Percentiles rank a stretch among this genome's conserved stretches.
phyloP scores from a whole-genome alignment of 2,888 invertebrate genomes.

The Priocnemis perturbator region DNA sequence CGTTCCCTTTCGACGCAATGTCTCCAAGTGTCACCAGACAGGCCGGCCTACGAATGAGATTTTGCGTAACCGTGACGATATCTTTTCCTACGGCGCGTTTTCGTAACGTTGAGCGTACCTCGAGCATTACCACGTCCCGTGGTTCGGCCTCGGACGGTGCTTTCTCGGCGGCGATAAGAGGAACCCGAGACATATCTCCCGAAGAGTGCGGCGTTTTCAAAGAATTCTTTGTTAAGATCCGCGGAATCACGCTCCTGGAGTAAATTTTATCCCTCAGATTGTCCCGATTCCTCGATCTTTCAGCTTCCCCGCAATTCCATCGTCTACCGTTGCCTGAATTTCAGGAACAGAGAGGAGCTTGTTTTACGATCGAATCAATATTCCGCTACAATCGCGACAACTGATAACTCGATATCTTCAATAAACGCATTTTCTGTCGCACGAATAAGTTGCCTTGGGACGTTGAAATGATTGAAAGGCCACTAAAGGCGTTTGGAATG shows the following conservation, averaged over 20 bases:
- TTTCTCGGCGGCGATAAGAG: constrained; percentile 13
- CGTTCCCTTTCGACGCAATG: constrained; percentile 82
- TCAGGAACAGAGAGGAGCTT: no score
- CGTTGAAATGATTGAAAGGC: no score
- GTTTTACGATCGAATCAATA: no score
- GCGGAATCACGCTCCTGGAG: constrained; percentile 29
- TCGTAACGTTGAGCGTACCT: constrained; percentile 50
- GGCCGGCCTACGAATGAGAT: constrained; percentile 77
- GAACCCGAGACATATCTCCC: constrained; percentile 2
- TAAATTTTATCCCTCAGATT: constrained; percentile 45
- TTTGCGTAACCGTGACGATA: not conserved
- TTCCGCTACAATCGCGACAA: no score
- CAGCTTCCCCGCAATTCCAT: constrained; percentile 44
- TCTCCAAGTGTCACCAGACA: constrained; percentile 81
- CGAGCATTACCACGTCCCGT: constrained; percentile 60
- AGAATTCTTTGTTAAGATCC: not conserved
- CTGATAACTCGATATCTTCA: no score
- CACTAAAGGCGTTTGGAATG: no score
- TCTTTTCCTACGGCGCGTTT: constrained; percentile 10
- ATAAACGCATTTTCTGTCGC: no score
- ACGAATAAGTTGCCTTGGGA: no score
- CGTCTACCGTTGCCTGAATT: constrained; percentile 49
- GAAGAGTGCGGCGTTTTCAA: no score
- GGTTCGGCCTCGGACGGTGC: constrained; percentile 35
- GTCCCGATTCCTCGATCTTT: constrained; percentile 43